phyloP scores from a whole-genome alignment of 2,888 invertebrate genomes.

The Xylota segnis region DNA sequence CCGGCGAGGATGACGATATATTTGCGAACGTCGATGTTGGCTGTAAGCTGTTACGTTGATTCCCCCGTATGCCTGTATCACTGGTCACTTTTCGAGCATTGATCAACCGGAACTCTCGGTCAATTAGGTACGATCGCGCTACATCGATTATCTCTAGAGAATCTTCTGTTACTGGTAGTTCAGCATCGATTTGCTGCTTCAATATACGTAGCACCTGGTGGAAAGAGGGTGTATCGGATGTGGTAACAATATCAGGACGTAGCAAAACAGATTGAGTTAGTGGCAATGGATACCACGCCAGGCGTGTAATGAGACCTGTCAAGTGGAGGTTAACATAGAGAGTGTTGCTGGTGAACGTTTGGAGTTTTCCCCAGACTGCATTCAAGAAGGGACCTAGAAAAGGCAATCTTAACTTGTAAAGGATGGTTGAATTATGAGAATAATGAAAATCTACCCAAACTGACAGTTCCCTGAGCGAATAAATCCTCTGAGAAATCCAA shows the following conservation, averaged over 20 bases:
- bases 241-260: constrained; percentile 93
- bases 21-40: constrained; percentile 81
- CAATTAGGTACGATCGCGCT: constrained; percentile 91
- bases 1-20: constrained; percentile 82
- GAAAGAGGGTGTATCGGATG: constrained; percentile 95
- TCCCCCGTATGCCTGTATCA: constrained; percentile 57
- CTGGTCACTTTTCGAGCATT: constrained; percentile 86
- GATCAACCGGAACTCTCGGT: constrained; percentile 91
- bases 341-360: constrained; percentile 93
- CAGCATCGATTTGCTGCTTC: constrained; percentile 94
- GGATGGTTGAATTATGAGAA: not conserved
- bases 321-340: constrained; percentile 94
- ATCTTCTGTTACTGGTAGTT: constrained; percentile 86
- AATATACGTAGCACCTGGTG: constrained; percentile 94
- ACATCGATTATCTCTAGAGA: constrained; percentile 89
- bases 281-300: constrained; percentile 95
- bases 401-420: constrained; percentile 1
- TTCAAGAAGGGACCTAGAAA: constrained; percentile 91
- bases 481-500: constrained; percentile 84
- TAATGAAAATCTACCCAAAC: constrained; percentile 81
- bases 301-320: constrained; percentile 93
- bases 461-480: constrained; percentile 84
- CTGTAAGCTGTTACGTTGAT: constrained; percentile 79
- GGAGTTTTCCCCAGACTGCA: constrained; percentile 91
- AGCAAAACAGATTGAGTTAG: constrained; percentile 94